phyloP scores from a whole-genome alignment of 2,888 invertebrate genomes.

The Tinea semifulvella region DNA sequence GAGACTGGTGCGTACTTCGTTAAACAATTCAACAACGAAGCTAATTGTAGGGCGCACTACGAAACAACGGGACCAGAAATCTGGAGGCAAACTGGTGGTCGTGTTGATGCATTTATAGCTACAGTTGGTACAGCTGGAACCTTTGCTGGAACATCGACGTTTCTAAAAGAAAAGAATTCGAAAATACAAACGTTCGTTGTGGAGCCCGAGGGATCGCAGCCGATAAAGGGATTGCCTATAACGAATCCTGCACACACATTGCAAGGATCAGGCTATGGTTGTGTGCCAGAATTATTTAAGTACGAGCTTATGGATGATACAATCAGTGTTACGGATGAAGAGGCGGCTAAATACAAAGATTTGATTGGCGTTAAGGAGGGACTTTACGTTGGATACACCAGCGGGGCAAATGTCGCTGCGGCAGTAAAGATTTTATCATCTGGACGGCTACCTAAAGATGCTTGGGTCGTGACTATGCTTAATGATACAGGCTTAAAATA shows the following conservation, averaged over 20 bases:
- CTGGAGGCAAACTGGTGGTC: constrained; percentile 54
- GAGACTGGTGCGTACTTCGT: constrained; percentile 47
- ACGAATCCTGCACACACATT: constrained; percentile 53
- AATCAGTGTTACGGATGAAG: constrained; percentile 46
- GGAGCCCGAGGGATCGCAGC: constrained; percentile 49
- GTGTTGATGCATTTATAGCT: constrained; percentile 48
- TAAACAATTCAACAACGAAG: constrained; percentile 47
- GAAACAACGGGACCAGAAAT: constrained; percentile 53
- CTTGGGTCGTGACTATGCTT: constrained; percentile 52
- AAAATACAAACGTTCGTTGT: constrained; percentile 43
- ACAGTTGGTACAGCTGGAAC: constrained; percentile 55
- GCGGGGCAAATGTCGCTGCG: constrained; percentile 54
- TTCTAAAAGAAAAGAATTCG: constrained; percentile 47
- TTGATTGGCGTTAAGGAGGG: constrained; percentile 50
- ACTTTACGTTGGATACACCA: constrained; percentile 53
- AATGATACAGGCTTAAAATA: constrained; percentile 53
- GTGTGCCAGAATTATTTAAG: constrained; percentile 45
- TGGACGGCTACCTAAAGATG: constrained; percentile 40
- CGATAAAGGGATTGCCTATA: constrained; percentile 45
- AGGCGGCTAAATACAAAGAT: constrained; percentile 39
- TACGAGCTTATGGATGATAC: constrained; percentile 48
- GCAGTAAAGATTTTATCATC: constrained; percentile 48
- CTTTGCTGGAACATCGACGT: constrained; percentile 45
- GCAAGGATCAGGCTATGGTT: constrained; percentile 56
- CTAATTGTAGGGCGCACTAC: constrained; percentile 45